These are phyloP conservation scores for Theodoxus fluviatilis DNA, from an alignment of 2,888 invertebrate genomes.

Conservation along the genomic window DNA sequence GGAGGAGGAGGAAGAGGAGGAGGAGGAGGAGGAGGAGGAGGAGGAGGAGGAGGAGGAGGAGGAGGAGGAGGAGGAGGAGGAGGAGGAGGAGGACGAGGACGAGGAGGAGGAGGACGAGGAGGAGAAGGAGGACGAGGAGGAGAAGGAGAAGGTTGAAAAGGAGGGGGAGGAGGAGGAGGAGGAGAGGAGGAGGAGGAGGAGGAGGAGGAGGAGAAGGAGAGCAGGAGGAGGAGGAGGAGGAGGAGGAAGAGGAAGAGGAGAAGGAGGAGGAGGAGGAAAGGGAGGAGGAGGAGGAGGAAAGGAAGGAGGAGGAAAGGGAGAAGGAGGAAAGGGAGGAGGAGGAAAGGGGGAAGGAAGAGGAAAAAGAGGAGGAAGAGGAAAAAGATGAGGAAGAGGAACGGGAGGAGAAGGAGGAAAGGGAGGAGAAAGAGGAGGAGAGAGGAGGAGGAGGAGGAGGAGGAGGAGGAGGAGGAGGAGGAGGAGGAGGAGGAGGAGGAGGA, in stretches of 20 bases:
- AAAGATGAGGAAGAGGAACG: too few relatives aligned
- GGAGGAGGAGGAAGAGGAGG: neutral
- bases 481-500: too few relatives aligned
- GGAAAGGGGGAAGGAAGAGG: too few relatives aligned
- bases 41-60: neutral
- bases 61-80: neutral
- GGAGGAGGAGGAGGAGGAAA: too few relatives aligned
- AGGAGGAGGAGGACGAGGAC: neutral
- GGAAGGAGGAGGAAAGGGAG: too few relatives aligned
- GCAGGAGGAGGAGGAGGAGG: neutral
- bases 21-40: neutral
- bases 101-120: neutral
- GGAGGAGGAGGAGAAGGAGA: neutral
- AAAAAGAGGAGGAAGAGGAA: too few relatives aligned
- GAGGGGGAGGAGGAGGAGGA: neutral
- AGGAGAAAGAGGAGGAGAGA: too few relatives aligned
- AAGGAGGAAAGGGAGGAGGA: too few relatives aligned
- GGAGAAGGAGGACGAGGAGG: neutral
- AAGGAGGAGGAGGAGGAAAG: too few relatives aligned
- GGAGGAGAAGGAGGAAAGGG: too few relatives aligned
- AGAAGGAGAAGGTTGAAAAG: neutral
- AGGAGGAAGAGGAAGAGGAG: slow-evolving; percentile 1
- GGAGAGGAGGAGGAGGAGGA: neutral
- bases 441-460: too few relatives aligned
- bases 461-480: too few relatives aligned